Evolutionary conservation across 1,140 invertebrate genomes (phyloP).

Genomic region (Caenorhabditis tropicalis): DNA sequence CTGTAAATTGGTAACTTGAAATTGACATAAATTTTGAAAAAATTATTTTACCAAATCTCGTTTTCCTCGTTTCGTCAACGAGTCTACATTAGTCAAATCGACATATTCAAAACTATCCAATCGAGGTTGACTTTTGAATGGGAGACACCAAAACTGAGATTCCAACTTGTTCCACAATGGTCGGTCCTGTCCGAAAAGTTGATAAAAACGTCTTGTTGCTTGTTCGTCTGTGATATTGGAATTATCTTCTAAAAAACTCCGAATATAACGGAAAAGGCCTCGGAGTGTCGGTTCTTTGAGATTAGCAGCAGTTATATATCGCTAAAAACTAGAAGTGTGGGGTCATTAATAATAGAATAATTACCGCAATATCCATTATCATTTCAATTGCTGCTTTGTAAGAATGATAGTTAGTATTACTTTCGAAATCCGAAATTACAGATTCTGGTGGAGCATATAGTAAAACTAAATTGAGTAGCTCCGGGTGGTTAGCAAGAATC

Average conservation of each 20-base stretch:
- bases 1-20: not conserved
- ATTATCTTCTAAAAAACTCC: not conserved
- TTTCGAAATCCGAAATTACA: not conserved
- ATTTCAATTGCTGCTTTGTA: slow-evolving; percentile 24
- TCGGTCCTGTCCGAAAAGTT: slow-evolving; percentile 9
- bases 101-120: slow-evolving; percentile 6
- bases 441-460: slow-evolving; percentile 2
- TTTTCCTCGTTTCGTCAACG: not conserved
- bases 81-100: not conserved
- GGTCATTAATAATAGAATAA: not conserved
- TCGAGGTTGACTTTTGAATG: not conserved
- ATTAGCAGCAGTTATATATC: slow-evolving; percentile 21
- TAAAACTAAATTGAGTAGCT: not conserved
- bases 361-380: not conserved
- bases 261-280: not conserved
- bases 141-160: slow-evolving; percentile 11
- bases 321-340: not conserved
- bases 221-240: not conserved
- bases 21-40: not conserved
- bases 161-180: slow-evolving; percentile 29
- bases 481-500: not conserved
- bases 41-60: not conserved
- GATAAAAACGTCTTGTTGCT: not conserved
- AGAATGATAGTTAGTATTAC: not conserved
- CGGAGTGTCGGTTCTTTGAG: not conserved